Base-by-base conservation (phyloP, 2,888 invertebrate species). In the Abscondita cerata region DNA sequence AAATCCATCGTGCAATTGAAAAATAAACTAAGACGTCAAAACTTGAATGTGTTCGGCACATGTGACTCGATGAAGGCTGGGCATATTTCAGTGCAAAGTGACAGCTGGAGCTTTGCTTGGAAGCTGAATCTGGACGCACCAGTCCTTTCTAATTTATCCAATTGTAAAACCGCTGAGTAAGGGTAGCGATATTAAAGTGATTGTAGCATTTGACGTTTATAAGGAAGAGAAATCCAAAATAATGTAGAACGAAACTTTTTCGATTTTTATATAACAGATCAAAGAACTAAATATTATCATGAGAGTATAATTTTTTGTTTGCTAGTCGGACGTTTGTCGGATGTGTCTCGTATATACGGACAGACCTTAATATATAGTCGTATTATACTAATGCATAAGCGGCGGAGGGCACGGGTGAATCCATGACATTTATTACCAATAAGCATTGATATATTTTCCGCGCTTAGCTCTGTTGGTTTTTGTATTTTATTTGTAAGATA, bases 351-450 rank as follows among this genome's bases (percentile, higher is more conserved):
- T 51, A 58, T 56, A 47, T 53, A 70, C 65, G 44, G 70, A 68
- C 70, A 68, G 64, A 63, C 67, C 44, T 70, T 72, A 72, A 76
- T 75, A 74, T 75, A 76, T 72, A 72, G 70, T 70, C 73, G 74
- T 76, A 76, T 76, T 76, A 76, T 76, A 76, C 76, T 75, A 76
- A 75, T 76, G 76, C 70, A 66, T 62, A 68, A 65, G 71, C 72
- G 72, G 72, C 69, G 70, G 68, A 72, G 70, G 70, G 70, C 56
- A 47, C 68, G 71, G 71, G 69, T 65, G 66, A 68, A 70, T 70
- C 67, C 70, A 67, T 72, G 77, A 77, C 77, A 73, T 76, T 77
- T 76, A 77, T 76, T 75, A 76, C 74, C 76, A 72, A 75, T 75
- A 74, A 68, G 69, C 72, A 73, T 74, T 77, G 77, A 77, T 76